Percentiles rank a stretch among this genome's conserved stretches.
Evolutionary conservation across 2,113 vertebrate species (phyloP).

Genomic region (Verasper variegatus): DNA sequence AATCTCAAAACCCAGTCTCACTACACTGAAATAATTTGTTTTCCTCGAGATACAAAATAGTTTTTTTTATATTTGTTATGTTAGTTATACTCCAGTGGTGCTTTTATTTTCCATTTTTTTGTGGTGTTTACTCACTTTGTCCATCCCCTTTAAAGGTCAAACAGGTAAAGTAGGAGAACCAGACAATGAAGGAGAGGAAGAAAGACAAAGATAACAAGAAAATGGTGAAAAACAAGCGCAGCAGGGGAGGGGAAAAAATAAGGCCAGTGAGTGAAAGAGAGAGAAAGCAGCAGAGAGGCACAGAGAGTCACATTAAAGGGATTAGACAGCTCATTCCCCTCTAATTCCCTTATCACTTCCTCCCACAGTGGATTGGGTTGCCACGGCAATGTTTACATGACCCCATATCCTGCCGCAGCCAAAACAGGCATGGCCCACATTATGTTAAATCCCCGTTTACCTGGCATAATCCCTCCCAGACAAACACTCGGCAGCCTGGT

Average conservation of each 20-base stretch:
- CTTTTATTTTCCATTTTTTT: slow-evolving; percentile 1
- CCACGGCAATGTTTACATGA: slow-evolving; percentile 73
- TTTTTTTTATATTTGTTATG: neutral
- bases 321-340: slow-evolving; percentile 75
- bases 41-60: neutral
- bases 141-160: slow-evolving; percentile 33
- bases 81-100: neutral
- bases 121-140: neutral
- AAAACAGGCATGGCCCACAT: slow-evolving; percentile 72
- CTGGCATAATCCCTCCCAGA: slow-evolving; percentile 67
- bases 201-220: slow-evolving; percentile 10
- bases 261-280: slow-evolving; percentile 24
- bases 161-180: neutral
- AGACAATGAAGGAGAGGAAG: neutral
- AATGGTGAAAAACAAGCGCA: slow-evolving; percentile 22
- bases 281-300: slow-evolving; percentile 37
- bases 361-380: slow-evolving; percentile 72
- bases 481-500: slow-evolving; percentile 48
- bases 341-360: slow-evolving; percentile 79
- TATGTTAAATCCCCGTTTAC: slow-evolving; percentile 75
- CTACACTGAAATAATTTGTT: neutral
- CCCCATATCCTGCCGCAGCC: slow-evolving; percentile 65
- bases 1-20: too few species aligned
- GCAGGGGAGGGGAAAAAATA: slow-evolving; percentile 5
- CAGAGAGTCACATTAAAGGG: slow-evolving; percentile 76